Evolutionary conservation across 2,113 vertebrate genomes (phyloP).

Genomic region (Oreochromis tanganicae): DNA sequence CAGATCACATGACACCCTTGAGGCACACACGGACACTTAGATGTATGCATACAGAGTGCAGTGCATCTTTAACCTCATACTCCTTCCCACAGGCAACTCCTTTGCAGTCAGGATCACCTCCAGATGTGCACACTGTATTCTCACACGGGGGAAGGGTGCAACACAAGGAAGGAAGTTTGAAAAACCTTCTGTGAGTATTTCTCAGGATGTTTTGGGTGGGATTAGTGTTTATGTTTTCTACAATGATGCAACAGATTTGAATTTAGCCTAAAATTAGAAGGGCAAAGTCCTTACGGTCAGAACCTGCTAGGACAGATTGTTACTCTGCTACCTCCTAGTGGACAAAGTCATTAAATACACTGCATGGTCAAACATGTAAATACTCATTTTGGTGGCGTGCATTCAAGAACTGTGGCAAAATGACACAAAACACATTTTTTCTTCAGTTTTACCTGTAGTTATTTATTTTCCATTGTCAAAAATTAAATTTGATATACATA

Average conservation of each 20-base stretch:
- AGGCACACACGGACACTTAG: conserved; percentile 24
- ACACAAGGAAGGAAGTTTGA: background rate
- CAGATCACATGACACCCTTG: conserved; percentile 49
- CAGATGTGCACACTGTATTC: conserved; percentile 56
- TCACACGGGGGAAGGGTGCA: conserved; percentile 18
- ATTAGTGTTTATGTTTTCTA: background rate
- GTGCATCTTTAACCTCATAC: conserved; percentile 47
- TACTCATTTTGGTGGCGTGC: background rate
- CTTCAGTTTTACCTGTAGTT: background rate
- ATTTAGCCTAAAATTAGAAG: background rate
- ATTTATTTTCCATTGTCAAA: conserved; percentile 63
- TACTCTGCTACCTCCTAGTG: conserved; percentile 41
- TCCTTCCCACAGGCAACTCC: conserved; percentile 40
- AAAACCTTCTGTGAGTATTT: background rate
- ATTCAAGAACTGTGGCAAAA: background rate
- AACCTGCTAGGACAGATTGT: background rate
- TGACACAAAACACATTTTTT: background rate
- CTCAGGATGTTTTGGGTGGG: background rate
- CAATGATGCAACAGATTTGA: background rate
- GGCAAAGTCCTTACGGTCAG: background rate
- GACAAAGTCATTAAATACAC: background rate
- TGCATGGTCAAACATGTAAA: background rate
- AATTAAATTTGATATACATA: conserved; percentile 62
- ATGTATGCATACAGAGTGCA: conserved; percentile 16
- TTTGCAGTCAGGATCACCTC: conserved; percentile 51